These are phyloP conservation scores for Cephus cinctus DNA, from an alignment of 1,140 invertebrate species.

Conservation along the genomic window DNA sequence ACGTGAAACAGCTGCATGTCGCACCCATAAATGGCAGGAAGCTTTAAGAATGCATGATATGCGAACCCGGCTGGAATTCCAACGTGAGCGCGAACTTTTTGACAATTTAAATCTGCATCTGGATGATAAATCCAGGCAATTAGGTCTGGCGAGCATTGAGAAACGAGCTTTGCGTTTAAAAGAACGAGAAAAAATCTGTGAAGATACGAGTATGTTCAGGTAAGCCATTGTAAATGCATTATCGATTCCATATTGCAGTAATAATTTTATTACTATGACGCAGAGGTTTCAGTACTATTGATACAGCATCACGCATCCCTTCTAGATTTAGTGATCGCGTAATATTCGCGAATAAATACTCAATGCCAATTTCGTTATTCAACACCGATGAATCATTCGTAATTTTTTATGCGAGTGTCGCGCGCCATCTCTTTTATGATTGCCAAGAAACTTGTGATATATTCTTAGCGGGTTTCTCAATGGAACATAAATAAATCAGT, in stretches of 20 bases:
- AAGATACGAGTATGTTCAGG: slow-evolving; percentile 38
- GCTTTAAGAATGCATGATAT: slow-evolving; percentile 45
- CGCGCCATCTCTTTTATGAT: slow-evolving; percentile 15
- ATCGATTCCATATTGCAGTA: too few relatives aligned
- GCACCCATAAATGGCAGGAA: slow-evolving; percentile 43
- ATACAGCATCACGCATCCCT: too few relatives aligned
- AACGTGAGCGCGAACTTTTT: slow-evolving; percentile 38
- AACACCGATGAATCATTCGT: slow-evolving; percentile 33
- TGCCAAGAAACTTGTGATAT: slow-evolving; percentile 29
- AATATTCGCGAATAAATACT: too few relatives aligned
- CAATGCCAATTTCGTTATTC: slow-evolving; percentile 30
- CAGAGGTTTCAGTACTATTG: not conserved
- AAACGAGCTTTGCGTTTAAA: slow-evolving; percentile 26
- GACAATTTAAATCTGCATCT: slow-evolving; percentile 32
- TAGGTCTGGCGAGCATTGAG: slow-evolving; percentile 32
- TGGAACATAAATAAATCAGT: slow-evolving; percentile 20
- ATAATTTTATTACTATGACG: too few relatives aligned
- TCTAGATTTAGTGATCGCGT: too few relatives aligned
- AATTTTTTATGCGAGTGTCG: slow-evolving; percentile 2
- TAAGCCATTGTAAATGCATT: too few relatives aligned
- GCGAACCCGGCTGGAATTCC: slow-evolving; percentile 39
- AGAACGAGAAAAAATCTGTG: slow-evolving; percentile 30
- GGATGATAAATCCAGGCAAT: slow-evolving; percentile 28
- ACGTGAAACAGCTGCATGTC: too few relatives aligned
- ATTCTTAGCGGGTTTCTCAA: slow-evolving; percentile 29